Base-by-base conservation (phyloP, 2,888 invertebrate genomes). In the Andrena praecox region DNA sequence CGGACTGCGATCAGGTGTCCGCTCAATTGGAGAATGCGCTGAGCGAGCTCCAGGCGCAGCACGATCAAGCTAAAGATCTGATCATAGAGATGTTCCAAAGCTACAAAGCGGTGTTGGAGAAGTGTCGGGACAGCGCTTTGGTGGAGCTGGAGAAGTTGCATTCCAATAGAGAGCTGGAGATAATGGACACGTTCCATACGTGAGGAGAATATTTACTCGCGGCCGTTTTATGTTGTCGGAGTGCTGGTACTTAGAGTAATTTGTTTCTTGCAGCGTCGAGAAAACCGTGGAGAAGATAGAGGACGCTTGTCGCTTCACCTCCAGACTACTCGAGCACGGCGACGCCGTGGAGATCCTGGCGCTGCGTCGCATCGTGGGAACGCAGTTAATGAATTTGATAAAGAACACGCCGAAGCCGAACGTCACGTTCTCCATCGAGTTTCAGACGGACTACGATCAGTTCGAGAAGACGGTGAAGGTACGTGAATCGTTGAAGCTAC, bases 161-260 rank as follows among this genome's bases (percentile, higher is more conserved):
- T 93, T 97, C 97, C 80, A 96, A 97, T 91, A 96, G 98, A 81
- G 98, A 98, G 94, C 95, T 98, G 54, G 97, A 97, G 93, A 97
- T 98, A 50, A 98, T 98, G 98, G 98, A 98, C 92, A 95, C 97
- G 82, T 96, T 97, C 91, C 97, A 97, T 91, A 96, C 93, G 94
- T 94, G 5, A 42, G 73, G 1, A 5, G 7, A 12, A 1, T 2
- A 1, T 62, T 27, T 27, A 50, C 16, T 7, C 0, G 0, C 2
- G 10, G 10, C 2, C 2, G 7, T 33, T 24, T 5, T 0, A 16
- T 10, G 1, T 52, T 29, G 5, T 2, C 8, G 4, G 52, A 59
- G 4, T 16, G n/a, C 10, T 24, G 7, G 7, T 35, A 42, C 31
- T 68, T 59, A 10, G 42, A 52, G 31, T 56, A 60, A 56, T 66